Conservation (phyloP, 1,140 invertebrate species). For the Drosophila pallidifrons region DNA sequence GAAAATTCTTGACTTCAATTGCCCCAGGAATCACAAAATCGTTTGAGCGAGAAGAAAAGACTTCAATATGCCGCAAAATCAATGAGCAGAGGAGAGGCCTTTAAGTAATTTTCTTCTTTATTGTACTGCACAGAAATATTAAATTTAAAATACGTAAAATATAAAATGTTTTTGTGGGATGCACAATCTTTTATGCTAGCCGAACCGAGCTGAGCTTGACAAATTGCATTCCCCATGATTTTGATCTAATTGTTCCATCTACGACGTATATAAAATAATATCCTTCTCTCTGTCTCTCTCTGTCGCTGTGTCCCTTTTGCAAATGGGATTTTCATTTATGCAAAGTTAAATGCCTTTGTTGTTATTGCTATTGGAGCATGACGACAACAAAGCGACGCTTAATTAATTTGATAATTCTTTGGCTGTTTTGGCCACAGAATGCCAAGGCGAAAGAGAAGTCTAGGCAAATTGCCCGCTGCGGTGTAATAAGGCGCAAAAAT, state of each 20-base stretch:
- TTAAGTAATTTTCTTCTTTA: neutral
- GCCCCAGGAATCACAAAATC: neutral
- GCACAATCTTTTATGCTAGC: neutral
- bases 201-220: slow-evolving; percentile 2
- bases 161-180: neutral
- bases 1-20: neutral
- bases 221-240: slow-evolving; percentile 2
- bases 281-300: neutral
- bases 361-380: slow-evolving; percentile 41
- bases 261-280: too few relatives aligned
- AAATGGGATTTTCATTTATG: slow-evolving; percentile 65
- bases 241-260: slow-evolving; percentile 13
- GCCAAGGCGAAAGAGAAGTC: slow-evolving; percentile 49
- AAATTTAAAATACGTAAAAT: neutral
- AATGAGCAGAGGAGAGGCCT: neutral
- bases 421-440: slow-evolving; percentile 33
- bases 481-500: slow-evolving; percentile 61
- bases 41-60: neutral
- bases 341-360: slow-evolving; percentile 22
- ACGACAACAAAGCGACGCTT: slow-evolving; percentile 50
- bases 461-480: slow-evolving; percentile 43
- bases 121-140: neutral
- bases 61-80: neutral
- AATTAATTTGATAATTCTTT: slow-evolving; percentile 79
- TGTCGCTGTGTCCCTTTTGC: neutral